Conservation (phyloP, 35 echinoderm and acorn worm genomes). For the Apostichopus parvimensis region DNA sequence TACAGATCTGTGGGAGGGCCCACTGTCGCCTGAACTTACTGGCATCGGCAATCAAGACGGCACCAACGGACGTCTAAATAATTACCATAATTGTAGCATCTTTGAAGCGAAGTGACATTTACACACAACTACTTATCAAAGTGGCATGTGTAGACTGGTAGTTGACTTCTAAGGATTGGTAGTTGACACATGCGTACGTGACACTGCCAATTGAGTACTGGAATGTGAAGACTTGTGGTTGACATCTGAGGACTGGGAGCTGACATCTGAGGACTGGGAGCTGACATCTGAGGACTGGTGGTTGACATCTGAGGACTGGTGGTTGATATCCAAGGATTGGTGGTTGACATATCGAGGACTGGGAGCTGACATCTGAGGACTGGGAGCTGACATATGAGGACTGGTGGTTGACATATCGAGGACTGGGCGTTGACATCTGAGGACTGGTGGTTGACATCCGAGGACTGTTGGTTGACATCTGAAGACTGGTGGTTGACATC, state of each 20-base stretch:
- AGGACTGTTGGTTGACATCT: background rate
- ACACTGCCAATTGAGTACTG: background rate
- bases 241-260: background rate
- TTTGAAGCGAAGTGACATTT: no score
- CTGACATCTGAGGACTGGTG: background rate
- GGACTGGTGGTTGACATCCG: background rate
- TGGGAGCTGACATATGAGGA: background rate
- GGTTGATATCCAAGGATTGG: background rate
- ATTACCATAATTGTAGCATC: no score
- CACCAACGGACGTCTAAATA: no score
- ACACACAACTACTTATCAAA: no score
- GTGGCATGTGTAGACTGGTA: no score
- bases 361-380: background rate
- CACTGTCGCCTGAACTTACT: no score
- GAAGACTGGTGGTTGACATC: no score
- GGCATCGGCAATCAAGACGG: no score
- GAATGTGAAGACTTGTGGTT: background rate
- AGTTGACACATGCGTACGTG: background rate
- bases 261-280: no score
- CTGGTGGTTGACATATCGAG: background rate
- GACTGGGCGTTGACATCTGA: background rate
- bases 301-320: no score
- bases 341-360: background rate
- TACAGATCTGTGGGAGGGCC: no score
- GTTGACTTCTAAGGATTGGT: background rate